phyloP scores from a whole-genome alignment of 2,113 vertebrate species.

The Chloebia gouldiae region DNA sequence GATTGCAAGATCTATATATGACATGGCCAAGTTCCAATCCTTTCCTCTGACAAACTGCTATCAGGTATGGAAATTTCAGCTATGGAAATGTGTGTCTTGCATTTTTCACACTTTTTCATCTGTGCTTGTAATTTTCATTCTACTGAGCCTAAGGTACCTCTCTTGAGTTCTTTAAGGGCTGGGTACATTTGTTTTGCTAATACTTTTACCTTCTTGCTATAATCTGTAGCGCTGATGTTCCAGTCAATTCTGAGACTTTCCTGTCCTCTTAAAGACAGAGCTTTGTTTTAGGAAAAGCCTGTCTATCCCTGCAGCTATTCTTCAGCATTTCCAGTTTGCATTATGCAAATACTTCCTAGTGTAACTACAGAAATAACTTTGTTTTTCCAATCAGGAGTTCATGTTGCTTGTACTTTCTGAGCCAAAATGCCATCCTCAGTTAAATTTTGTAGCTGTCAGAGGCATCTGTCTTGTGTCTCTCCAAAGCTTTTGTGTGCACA shows the following conservation, averaged over 20 bases:
- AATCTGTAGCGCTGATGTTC: not conserved
- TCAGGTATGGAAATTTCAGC: not conserved
- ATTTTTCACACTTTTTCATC: not conserved
- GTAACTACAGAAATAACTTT: not conserved
- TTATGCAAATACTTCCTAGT: not conserved
- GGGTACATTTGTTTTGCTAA: not conserved
- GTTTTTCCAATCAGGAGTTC: not conserved
- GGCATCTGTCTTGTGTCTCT: not conserved
- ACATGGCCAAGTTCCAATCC: not conserved
- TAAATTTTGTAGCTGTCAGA: not conserved
- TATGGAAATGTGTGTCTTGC: not conserved
- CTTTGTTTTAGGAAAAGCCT: not conserved
- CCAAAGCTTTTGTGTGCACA: not conserved
- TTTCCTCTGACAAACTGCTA: not conserved
- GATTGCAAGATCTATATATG: not conserved
- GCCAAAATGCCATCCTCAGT: not conserved
- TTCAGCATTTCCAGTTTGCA: not conserved
- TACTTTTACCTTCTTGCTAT: not conserved
- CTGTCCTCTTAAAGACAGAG: not conserved
- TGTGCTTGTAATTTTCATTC: not conserved
- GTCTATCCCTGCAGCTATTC: not conserved
- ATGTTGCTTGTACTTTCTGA: not conserved
- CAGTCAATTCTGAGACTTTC: not conserved
- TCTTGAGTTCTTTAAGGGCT: not conserved
- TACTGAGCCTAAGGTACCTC: not conserved